Conservation (phyloP, 2,113 vertebrate species). For the Meles meles region DNA sequence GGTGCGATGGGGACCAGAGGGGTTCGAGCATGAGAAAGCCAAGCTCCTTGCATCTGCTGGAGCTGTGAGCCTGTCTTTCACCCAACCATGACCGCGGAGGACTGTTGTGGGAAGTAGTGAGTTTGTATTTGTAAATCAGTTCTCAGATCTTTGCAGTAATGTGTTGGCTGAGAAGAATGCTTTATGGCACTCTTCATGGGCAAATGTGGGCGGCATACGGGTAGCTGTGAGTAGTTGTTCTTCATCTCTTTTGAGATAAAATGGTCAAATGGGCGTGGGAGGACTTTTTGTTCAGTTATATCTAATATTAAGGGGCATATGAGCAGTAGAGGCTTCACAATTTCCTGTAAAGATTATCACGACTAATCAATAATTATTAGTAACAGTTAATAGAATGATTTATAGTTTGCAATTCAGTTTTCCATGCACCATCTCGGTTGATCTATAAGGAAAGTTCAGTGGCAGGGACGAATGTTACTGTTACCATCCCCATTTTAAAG, state of each 20-base stretch:
- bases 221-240: background rate
- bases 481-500: background rate
- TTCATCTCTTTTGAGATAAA: constrained; percentile 27
- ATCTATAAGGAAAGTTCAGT: background rate
- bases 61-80: background rate
- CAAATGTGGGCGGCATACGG: background rate
- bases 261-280: background rate
- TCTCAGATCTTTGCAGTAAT: constrained; percentile 13
- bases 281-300: background rate
- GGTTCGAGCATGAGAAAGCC: background rate
- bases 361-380: background rate
- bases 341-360: constrained; percentile 2
- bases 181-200: background rate
- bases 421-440: background rate
- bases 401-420: background rate
- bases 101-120: background rate
- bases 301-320: background rate
- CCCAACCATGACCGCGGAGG: background rate
- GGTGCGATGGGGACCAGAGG: background rate
- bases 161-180: background rate
- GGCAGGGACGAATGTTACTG: background rate
- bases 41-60: background rate
- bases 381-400: background rate
- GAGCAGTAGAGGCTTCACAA: background rate
- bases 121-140: background rate